These are phyloP conservation scores for Rallus limicola DNA, from an alignment of 2,113 vertebrate genomes.

Conservation along the genomic window DNA sequence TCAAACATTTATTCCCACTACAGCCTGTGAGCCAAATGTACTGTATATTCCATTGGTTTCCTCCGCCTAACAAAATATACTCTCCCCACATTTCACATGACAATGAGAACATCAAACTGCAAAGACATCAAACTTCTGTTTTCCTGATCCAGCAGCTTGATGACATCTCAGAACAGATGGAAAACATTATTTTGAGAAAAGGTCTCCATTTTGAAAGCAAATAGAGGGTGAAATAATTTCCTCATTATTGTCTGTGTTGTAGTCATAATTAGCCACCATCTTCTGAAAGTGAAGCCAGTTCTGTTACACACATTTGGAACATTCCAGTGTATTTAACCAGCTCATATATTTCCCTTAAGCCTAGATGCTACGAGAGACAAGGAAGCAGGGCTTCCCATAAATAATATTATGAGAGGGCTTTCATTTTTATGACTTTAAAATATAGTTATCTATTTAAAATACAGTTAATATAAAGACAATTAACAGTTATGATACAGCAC, in stretches of 20 bases:
- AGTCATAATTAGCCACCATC: not conserved
- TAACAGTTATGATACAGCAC: not conserved
- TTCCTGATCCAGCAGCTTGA: not conserved
- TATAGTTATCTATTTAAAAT: not conserved
- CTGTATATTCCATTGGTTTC: not conserved
- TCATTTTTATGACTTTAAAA: not conserved
- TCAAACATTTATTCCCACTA: not conserved
- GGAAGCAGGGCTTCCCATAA: not conserved
- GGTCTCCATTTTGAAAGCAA: not conserved
- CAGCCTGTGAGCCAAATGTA: not conserved
- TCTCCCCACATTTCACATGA: not conserved
- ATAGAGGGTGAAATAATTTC: not conserved
- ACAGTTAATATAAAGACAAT: not conserved
- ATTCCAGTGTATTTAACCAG: not conserved
- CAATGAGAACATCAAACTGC: not conserved
- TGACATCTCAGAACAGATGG: not conserved
- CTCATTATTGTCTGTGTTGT: not conserved
- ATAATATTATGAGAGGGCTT: not conserved
- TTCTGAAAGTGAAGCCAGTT: not conserved
- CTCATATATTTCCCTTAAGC: not conserved
- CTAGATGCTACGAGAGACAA: not conserved
- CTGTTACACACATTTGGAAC: not conserved
- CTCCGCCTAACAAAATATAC: not conserved
- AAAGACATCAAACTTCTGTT: not conserved
- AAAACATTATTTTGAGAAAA: not conserved